Percentiles rank a stretch among this genome's conserved stretches.
These are phyloP conservation scores for Drosophila fuyamai DNA, from an alignment of 1,140 invertebrate genomes.

Conservation along the genomic window DNA sequence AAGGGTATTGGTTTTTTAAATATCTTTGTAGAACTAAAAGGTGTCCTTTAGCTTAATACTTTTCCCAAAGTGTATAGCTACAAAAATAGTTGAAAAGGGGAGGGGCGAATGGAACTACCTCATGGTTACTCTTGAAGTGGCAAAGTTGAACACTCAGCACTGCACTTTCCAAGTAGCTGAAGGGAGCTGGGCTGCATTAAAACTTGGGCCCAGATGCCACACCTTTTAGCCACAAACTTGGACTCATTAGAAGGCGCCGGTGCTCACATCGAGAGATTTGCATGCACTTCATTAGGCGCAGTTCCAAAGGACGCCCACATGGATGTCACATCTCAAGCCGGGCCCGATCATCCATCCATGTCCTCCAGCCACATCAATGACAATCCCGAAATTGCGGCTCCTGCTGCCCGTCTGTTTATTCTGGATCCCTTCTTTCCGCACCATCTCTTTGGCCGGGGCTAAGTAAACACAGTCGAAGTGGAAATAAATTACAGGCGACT, in stretches of 20 bases:
- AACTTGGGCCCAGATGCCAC: conserved; percentile 45
- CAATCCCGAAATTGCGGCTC: conserved; percentile 67
- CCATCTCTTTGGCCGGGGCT: conserved; percentile 23
- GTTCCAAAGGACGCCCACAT: conserved; percentile 46
- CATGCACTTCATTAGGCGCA: conserved; percentile 80
- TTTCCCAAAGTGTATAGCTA: background rate
- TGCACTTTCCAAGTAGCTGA: conserved; percentile 27
- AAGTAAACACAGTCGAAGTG: conserved; percentile 61
- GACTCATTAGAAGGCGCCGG: conserved; percentile 67
- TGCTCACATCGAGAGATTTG: conserved; percentile 57
- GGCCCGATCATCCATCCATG: conserved; percentile 23
- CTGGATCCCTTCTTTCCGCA: background rate
- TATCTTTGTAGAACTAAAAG: too few species aligned
- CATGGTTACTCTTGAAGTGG: conserved; percentile 47
- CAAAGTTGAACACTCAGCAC: conserved; percentile 42
- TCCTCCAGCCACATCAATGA: conserved; percentile 67
- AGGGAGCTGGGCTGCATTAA: conserved; percentile 14
- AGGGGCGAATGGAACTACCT: conserved; percentile 11
- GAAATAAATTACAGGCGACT: conserved; percentile 80
- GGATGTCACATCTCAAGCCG: conserved; percentile 13
- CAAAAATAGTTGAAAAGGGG: conserved; percentile 5
- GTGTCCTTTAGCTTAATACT: too few species aligned
- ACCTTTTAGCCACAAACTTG: conserved; percentile 58
- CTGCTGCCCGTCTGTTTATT: conserved; percentile 48
- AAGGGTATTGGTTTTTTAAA: too few species aligned